phyloP scores from a whole-genome alignment of 1,140 invertebrate species.

The Eupristina koningsbergeri region DNA sequence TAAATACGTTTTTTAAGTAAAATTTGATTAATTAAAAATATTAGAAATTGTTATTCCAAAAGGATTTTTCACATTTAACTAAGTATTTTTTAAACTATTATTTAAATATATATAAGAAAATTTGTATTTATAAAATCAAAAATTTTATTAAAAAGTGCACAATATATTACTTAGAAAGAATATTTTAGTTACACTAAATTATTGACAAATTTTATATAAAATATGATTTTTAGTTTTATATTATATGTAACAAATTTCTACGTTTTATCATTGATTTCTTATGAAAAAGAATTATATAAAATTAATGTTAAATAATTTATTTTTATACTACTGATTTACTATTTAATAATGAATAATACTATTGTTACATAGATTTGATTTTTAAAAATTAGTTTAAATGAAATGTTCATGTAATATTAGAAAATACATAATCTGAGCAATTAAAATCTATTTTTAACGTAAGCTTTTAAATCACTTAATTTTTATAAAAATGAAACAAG shows the following conservation, averaged over 20 bases:
- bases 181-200: not conserved
- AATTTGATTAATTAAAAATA: too few species aligned
- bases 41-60: slow-evolving; percentile 1
- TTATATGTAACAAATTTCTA: not conserved
- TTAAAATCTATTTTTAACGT: not conserved
- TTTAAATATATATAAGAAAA: not conserved
- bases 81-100: not conserved
- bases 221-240: not conserved
- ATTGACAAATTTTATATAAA: not conserved
- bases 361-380: not conserved
- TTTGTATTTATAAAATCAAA: not conserved
- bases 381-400: slow-evolving; percentile 19
- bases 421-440: not conserved
- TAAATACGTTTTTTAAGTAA: too few species aligned
- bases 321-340: not conserved
- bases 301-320: not conserved
- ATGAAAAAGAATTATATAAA: not conserved
- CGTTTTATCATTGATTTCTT: not conserved
- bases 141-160: not conserved
- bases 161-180: not conserved
- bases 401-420: not conserved
- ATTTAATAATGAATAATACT: not conserved
- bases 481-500: not conserved
- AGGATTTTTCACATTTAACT: not conserved
- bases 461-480: not conserved